Percentiles rank a stretch among this genome's conserved stretches.
These are phyloP conservation scores for Crotalus tigris DNA, from an alignment of 2,113 vertebrate species.

Conservation along the genomic window DNA sequence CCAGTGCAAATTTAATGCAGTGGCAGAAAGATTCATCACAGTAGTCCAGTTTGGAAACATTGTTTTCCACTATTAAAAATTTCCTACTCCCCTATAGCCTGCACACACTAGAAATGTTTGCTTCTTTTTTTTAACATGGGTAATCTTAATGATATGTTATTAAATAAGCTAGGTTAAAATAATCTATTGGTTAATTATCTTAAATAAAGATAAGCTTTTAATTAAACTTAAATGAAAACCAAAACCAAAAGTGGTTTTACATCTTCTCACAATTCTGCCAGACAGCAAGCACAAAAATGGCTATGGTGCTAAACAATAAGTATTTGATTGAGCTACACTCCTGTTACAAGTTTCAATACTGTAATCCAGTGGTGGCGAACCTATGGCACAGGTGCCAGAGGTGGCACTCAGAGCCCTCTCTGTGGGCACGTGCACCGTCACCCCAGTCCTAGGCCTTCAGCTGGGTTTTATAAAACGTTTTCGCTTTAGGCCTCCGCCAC, in stretches of 20 bases:
- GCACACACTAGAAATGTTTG: not conserved
- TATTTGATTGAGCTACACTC: not conserved
- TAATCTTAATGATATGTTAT: not conserved
- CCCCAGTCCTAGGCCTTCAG: too few relatives aligned
- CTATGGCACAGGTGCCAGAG: too few relatives aligned
- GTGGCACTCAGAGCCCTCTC: too few relatives aligned
- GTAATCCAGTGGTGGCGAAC: not conserved
- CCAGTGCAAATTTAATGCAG: not conserved
- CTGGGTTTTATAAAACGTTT: too few relatives aligned
- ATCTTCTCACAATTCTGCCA: not conserved
- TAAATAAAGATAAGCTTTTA: not conserved
- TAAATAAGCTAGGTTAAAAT: not conserved
- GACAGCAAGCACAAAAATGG: not conserved
- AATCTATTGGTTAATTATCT: not conserved
- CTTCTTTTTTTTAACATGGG: not conserved
- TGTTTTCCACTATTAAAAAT: not conserved
- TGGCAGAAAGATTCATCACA: not conserved
- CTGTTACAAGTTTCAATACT: not conserved
- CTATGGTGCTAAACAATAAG: not conserved
- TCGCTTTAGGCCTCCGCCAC: too few relatives aligned
- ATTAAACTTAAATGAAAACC: not conserved
- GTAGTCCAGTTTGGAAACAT: not conserved
- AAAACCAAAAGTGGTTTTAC: not conserved
- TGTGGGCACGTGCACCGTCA: too few relatives aligned
- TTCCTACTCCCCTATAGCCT: not conserved